These are phyloP conservation scores for Torymus auratus DNA, from an alignment of 2,888 invertebrate genomes.

Conservation along the genomic window DNA sequence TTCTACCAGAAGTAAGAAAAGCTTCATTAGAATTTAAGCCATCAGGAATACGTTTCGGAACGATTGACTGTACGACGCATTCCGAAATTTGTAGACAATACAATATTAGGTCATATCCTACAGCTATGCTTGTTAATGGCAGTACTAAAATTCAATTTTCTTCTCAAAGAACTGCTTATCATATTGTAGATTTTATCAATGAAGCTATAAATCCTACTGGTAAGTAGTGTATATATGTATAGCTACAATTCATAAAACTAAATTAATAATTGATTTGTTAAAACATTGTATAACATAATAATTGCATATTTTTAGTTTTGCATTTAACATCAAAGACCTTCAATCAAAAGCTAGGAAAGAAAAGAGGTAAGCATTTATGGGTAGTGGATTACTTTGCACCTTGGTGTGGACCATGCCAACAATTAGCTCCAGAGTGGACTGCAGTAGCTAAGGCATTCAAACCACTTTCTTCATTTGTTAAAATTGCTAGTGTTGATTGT, in stretches of 20 bases:
- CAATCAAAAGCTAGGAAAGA: conserved; percentile 78
- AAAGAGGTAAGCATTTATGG: conserved; percentile 80
- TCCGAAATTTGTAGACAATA: conserved; percentile 79
- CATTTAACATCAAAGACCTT: conserved; percentile 79
- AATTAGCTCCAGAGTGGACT: conserved; percentile 83
- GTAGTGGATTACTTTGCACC: conserved; percentile 85
- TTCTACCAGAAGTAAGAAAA: conserved; percentile 83
- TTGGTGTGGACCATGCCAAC: conserved; percentile 87
- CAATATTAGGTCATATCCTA: conserved; percentile 83
- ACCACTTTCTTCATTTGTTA: conserved; percentile 77
- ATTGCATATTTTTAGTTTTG: conserved; percentile 76
- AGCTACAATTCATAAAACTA: too few species aligned
- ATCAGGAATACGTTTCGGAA: conserved; percentile 80
- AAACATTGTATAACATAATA: conserved; percentile 1
- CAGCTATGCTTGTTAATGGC: conserved; percentile 83
- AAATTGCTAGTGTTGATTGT: conserved; percentile 84
- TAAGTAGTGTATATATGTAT: conserved; percentile 61
- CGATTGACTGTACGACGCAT: conserved; percentile 84
- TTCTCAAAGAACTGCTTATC: conserved; percentile 80
- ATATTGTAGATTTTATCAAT: conserved; percentile 82
- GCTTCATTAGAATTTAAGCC: conserved; percentile 79
- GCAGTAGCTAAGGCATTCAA: conserved; percentile 80
- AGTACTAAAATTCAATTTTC: conserved; percentile 79
- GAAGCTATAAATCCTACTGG: conserved; percentile 79
- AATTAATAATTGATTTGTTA: too few species aligned